Percentiles rank a stretch among this genome's conserved stretches.
Evolutionary conservation across 2,888 invertebrate genomes (phyloP).

Genomic region (Megaustenia siamemsis): DNA sequence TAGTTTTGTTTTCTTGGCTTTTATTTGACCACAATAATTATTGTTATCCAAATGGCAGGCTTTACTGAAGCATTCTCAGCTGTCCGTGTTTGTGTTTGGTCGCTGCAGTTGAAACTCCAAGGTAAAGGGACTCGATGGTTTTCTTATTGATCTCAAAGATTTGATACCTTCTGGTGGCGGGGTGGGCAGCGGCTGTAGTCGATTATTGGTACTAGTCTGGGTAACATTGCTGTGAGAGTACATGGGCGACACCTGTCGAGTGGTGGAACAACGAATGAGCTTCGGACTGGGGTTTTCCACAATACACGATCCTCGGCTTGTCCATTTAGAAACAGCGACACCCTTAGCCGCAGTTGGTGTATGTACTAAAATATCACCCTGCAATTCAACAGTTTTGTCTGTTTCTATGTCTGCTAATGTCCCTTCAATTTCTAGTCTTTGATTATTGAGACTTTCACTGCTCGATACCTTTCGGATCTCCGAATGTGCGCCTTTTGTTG

Average conservation of each 20-base stretch:
- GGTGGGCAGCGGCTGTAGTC: constrained; percentile 40
- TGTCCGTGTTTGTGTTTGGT: too few relatives aligned
- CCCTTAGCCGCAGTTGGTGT: neutral
- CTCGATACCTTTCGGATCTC: neutral
- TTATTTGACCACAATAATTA: too few relatives aligned
- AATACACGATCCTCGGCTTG: neutral
- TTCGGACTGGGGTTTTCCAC: constrained; percentile 26
- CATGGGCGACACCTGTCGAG: constrained; percentile 45
- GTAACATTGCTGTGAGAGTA: neutral
- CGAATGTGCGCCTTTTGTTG: neutral
- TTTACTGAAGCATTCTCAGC: too few relatives aligned
- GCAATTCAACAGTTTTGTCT: neutral
- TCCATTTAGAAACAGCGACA: neutral
- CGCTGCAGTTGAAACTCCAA: too few relatives aligned
- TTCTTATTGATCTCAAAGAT: constrained; percentile 1
- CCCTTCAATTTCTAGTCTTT: neutral
- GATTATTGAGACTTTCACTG: neutral
- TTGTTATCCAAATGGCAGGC: too few relatives aligned
- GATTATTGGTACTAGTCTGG: neutral
- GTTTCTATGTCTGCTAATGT: neutral
- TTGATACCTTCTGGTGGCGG: constrained; percentile 43
- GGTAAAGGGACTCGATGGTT: neutral
- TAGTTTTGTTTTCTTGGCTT: too few relatives aligned
- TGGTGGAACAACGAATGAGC: constrained; percentile 45
- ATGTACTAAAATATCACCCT: neutral